Base-by-base conservation (phyloP, 2,797 vertebrate genomes). In the Poeciliopsis gracilis region DNA sequence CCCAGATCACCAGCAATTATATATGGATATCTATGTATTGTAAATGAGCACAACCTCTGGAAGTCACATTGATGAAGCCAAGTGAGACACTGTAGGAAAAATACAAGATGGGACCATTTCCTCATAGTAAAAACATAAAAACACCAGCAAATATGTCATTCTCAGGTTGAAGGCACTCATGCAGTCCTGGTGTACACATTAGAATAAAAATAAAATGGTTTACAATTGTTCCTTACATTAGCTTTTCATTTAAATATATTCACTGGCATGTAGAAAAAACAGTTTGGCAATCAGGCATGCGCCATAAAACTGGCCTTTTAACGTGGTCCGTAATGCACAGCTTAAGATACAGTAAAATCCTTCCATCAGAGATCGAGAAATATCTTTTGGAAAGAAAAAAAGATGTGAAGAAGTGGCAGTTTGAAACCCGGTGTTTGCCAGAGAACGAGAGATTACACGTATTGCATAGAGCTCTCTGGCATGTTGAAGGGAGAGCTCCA, bases 381-480 rank as follows among this genome's bases (percentile, higher is more conserved):
- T 2, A 0, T 71, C n/a, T 55, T 51, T 70, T 61, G 69, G 83
- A 76, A 80, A 13, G 57, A 49, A 69, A 28, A 67, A 77, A 67
- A 77, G 41, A 79, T 51, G 45, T 47, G n/a, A 43, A 75, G 36
- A 43, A 73, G 41, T 76, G 82, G 83, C 83, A 86, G 83, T 76
- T 61, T 75, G 82, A 79, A 91, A 85, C 86, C 77, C 93, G 49
- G 0, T 81, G 79, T 89, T 89, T 61, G 84, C 45, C 78, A 76
- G 86, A 77, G 77, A 78, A 84, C 77, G 69, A 73, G 77, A 84
- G 74, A 76, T 82, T 67, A 88, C 36, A 73, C 57, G 84, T 71
- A 85, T 94, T 95, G 94, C 95, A 96, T 95, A 96, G 95, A 90
- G 85, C 82, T 87, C 66, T 85, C 51, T 75, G 51, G 72, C 80